phyloP scores from a whole-genome alignment of 2,113 vertebrate species.

The Tragelaphus imberbis region DNA sequence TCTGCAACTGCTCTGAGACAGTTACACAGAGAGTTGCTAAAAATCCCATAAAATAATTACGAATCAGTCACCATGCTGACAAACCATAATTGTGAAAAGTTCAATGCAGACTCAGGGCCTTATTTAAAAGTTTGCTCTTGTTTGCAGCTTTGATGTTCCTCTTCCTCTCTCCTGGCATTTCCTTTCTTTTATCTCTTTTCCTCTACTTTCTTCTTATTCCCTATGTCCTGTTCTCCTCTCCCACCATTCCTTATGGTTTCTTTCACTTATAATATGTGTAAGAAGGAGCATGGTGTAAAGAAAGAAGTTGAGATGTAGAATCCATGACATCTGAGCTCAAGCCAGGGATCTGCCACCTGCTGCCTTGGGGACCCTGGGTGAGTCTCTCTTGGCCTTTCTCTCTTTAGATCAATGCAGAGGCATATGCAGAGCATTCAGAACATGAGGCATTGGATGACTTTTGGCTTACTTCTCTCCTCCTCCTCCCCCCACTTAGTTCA shows the following conservation, averaged over 20 bases:
- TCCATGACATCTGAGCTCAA: background rate
- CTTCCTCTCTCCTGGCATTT: background rate
- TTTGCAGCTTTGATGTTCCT: background rate
- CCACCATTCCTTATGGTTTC: background rate
- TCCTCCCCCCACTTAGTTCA: background rate
- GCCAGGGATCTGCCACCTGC: background rate
- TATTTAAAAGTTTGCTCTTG: slow-evolving; percentile 54
- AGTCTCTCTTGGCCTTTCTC: background rate
- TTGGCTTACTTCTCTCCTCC: background rate
- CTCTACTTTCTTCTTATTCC: background rate
- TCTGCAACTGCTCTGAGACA: slow-evolving; percentile 60
- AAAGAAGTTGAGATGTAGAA: background rate
- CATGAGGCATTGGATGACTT: background rate
- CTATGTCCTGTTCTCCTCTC: background rate
- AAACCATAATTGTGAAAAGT: slow-evolving; percentile 63
- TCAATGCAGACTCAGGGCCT: slow-evolving; percentile 33
- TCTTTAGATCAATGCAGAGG: background rate
- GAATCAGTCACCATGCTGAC: slow-evolving; percentile 64
- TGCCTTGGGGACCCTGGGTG: background rate
- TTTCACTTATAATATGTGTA: background rate
- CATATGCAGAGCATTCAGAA: background rate
- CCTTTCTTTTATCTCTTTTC: background rate
- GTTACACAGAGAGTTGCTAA: slow-evolving; percentile 59
- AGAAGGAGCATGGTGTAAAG: background rate
- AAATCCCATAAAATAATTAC: slow-evolving; percentile 73